phyloP scores from a whole-genome alignment of 2,888 invertebrate genomes.

The Calameuta idolon region DNA sequence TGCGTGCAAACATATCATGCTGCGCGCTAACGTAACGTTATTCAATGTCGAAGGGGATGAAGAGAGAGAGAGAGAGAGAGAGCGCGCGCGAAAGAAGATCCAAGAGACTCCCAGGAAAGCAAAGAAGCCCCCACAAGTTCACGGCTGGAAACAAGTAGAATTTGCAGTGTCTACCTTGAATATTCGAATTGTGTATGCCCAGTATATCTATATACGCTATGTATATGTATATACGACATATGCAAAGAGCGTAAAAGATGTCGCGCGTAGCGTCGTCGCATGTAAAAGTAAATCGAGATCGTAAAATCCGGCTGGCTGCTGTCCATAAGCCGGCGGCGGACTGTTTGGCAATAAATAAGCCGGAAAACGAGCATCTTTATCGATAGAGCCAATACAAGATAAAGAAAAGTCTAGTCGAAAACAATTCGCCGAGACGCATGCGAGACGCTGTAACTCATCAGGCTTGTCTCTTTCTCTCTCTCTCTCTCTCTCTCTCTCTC shows the following conservation, averaged over 20 bases:
- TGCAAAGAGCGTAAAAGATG: no score
- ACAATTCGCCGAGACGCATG: constrained; percentile 40
- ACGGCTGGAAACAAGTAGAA: constrained; percentile 1
- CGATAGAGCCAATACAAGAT: constrained; percentile 19
- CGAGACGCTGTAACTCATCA: constrained; percentile 40
- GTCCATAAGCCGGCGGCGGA: background rate
- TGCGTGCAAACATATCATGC: no score
- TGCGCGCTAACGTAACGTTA: constrained; percentile 18
- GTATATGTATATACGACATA: no score
- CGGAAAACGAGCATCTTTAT: constrained; percentile 11
- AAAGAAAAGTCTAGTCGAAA: constrained; percentile 46
- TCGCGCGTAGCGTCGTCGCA: background rate
- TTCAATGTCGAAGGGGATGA: constrained; percentile 23
- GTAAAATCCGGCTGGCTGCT: background rate
- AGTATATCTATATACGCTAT: no score
- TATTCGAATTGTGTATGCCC: no score
- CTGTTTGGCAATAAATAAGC: constrained; percentile 34
- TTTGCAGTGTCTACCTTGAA: no score
- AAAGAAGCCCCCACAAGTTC: constrained; percentile 3
- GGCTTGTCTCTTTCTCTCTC: constrained; percentile 7
- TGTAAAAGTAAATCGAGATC: constrained; percentile 11
- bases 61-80: constrained; percentile 7
- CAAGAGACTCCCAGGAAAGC: no score
- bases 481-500: no score
- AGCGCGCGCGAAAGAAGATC: constrained; percentile 5